A percentile compares a stretch with the other conserved stretches of the same genome.
These are phyloP conservation scores for Ophraella communa DNA, from an alignment of 2,888 invertebrate species.

Conservation along the genomic window DNA sequence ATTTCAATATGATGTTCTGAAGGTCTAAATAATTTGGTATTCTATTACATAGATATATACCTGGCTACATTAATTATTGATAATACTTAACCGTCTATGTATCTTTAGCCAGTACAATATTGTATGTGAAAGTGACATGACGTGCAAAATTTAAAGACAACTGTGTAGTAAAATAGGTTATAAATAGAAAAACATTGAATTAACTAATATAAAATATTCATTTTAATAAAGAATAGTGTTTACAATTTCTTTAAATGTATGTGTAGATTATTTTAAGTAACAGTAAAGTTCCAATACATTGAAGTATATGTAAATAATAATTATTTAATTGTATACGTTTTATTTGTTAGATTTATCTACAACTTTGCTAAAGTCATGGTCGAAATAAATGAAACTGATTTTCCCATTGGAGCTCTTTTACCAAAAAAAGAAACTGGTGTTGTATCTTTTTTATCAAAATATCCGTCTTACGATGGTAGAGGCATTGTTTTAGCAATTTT, in stretches of 20 bases:
- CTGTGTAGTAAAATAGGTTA: conserved; percentile 2
- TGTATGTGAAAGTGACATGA: conserved; percentile 4
- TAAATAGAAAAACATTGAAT: not conserved
- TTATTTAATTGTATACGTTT: not conserved
- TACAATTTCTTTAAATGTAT: not conserved
- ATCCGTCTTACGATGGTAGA: conserved; percentile 90
- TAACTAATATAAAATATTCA: not conserved
- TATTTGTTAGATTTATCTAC: conserved; percentile 3
- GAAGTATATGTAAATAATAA: not conserved
- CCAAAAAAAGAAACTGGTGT: conserved; percentile 97
- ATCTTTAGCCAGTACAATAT: not conserved
- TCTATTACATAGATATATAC: not conserved
- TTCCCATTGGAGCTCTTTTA: conserved; percentile 84
- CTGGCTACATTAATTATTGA: too few relatives aligned
- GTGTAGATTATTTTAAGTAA: not conserved
- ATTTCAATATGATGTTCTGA: not conserved
- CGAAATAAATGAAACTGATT: conserved; percentile 55
- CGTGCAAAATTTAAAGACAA: conserved; percentile 5
- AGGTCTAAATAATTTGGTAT: not conserved
- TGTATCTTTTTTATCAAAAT: conserved; percentile 82
- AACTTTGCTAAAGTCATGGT: conserved; percentile 26
- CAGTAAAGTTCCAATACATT: not conserved
- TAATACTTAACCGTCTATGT: too few relatives aligned
- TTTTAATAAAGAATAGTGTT: not conserved
- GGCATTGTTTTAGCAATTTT: conserved; percentile 92